A percentile compares a stretch with the other conserved stretches of the same genome.
These are phyloP conservation scores for Zonitis immaculata DNA, from an alignment of 2,888 invertebrate genomes.

Conservation along the genomic window DNA sequence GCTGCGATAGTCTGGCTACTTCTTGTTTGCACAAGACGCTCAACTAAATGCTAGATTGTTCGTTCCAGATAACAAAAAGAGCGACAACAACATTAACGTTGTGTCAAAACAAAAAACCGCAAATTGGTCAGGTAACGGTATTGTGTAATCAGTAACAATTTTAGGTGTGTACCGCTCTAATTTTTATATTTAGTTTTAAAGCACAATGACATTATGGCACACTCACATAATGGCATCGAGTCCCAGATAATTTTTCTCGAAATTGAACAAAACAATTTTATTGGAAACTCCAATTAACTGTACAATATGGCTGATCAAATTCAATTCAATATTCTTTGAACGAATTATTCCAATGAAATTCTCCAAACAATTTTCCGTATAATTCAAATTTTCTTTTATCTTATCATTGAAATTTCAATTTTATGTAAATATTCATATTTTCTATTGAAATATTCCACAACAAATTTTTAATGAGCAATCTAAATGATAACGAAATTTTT, in stretches of 20 bases:
- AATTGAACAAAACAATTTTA: too few relatives aligned
- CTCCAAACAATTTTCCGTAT: too few relatives aligned
- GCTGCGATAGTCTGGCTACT: conserved; percentile 18
- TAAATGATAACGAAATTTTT: neutral
- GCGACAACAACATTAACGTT: conserved; percentile 15
- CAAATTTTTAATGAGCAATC: neutral
- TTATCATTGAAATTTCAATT: neutral
- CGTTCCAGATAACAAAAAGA: conserved; percentile 6
- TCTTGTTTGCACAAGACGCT: conserved; percentile 10
- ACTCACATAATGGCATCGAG: too few relatives aligned
- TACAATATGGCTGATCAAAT: too few relatives aligned
- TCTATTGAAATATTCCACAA: neutral
- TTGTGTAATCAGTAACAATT: conserved; percentile 1
- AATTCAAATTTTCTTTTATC: too few relatives aligned
- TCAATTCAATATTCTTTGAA: too few relatives aligned
- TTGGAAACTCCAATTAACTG: too few relatives aligned
- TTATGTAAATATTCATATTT: neutral
- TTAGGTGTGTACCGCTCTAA: neutral
- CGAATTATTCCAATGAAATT: too few relatives aligned
- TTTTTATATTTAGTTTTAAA: too few relatives aligned
- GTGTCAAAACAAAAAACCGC: conserved; percentile 13
- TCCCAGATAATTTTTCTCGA: too few relatives aligned
- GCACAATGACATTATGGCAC: too few relatives aligned
- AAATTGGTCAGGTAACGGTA: conserved; percentile 2
- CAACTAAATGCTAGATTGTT: conserved; percentile 12